Evolutionary conservation across 1,140 invertebrate genomes (phyloP).

Genomic region (Paracyclopina nana): DNA sequence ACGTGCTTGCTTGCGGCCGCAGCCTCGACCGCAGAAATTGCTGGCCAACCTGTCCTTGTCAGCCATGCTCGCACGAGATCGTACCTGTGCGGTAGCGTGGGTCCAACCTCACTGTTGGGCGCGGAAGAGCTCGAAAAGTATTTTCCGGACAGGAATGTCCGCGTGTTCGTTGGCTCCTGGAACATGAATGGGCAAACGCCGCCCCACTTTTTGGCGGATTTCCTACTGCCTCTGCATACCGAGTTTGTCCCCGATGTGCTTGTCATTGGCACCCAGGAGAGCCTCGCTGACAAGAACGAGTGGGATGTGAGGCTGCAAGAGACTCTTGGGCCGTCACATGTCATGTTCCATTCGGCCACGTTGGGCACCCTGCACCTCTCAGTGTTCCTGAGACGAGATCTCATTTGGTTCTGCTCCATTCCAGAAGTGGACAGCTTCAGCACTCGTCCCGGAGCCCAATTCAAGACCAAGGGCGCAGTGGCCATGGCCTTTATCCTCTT

Average conservation of each 20-base stretch:
- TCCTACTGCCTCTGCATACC: slow-evolving; percentile 58
- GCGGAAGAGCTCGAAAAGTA: slow-evolving; percentile 59
- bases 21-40: too few relatives aligned
- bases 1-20: too few relatives aligned
- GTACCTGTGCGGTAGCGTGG: slow-evolving; percentile 11
- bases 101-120: slow-evolving; percentile 38
- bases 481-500: slow-evolving; percentile 72
- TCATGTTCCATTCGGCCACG: slow-evolving; percentile 54
- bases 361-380: slow-evolving; percentile 67
- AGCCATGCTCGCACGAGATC: slow-evolving; percentile 6
- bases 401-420: slow-evolving; percentile 73
- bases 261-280: slow-evolving; percentile 80
- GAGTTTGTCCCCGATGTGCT: slow-evolving; percentile 73
- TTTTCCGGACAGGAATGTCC: slow-evolving; percentile 58
- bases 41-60: neutral
- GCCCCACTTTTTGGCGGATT: slow-evolving; percentile 50
- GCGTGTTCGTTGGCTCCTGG: slow-evolving; percentile 79
- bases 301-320: slow-evolving; percentile 74
- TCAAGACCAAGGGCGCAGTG: slow-evolving; percentile 78
- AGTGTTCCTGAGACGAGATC: slow-evolving; percentile 63
- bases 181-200: slow-evolving; percentile 68
- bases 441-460: slow-evolving; percentile 62
- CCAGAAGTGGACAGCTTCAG: slow-evolving; percentile 27
- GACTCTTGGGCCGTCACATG: slow-evolving; percentile 69
- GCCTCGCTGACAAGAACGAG: slow-evolving; percentile 44